Conservation (phyloP, 1,140 invertebrate species). For the Drosophila neocordata region DNA sequence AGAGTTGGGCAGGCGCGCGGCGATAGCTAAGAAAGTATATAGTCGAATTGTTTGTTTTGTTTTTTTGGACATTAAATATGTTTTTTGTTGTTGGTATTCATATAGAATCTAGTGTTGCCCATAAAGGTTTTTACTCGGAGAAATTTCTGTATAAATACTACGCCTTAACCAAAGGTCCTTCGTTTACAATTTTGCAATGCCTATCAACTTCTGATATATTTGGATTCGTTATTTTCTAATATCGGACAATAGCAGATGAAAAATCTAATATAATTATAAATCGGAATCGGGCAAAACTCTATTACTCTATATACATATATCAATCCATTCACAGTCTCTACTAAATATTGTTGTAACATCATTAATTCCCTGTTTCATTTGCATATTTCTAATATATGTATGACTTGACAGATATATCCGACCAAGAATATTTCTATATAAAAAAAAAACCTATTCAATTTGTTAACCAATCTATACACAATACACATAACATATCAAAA, state of each 20-base stretch:
- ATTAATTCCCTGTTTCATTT: neutral
- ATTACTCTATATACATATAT: neutral
- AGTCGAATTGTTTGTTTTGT: slow-evolving; percentile 27
- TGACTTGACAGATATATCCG: neutral
- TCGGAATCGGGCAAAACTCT: too few species aligned
- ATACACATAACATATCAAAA: neutral
- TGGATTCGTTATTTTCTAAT: too few species aligned
- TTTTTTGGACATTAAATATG: slow-evolving; percentile 8
- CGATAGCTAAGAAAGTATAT: slow-evolving; percentile 49
- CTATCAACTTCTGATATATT: too few species aligned
- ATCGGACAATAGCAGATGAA: too few species aligned
- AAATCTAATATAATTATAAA: too few species aligned
- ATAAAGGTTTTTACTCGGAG: neutral
- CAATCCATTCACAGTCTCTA: neutral
- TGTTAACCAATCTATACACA: neutral
- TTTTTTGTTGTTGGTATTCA: neutral
- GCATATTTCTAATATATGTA: neutral
- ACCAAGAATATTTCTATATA: neutral
- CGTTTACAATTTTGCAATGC: too few species aligned
- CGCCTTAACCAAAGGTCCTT: too few species aligned
- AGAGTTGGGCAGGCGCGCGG: slow-evolving; percentile 42
- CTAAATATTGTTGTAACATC: neutral
- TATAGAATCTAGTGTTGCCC: neutral
- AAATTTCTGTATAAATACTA: too few species aligned
- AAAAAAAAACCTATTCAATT: neutral